A percentile compares a stretch with the other conserved stretches of the same genome.
Conservation (phyloP, 2,888 invertebrate species). For the Caenorhabditis becei region DNA sequence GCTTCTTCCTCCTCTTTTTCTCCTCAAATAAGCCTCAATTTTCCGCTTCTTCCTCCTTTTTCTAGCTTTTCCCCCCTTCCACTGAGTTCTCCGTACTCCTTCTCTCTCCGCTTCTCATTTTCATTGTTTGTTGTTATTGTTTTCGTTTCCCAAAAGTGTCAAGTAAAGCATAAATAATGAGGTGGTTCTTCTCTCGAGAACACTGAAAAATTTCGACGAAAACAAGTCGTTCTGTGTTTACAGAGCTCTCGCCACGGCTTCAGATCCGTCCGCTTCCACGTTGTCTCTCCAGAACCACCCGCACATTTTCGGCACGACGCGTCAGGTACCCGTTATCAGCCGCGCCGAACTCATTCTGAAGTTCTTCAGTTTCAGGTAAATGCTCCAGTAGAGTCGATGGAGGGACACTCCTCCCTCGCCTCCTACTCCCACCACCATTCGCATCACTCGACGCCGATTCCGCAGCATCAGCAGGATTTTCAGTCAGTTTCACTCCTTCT, state of each 20-base stretch:
- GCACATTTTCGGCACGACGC: not conserved
- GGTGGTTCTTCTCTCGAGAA: not conserved
- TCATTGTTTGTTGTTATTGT: conserved; percentile 9
- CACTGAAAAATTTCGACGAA: not conserved
- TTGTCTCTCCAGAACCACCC: conserved; percentile 4
- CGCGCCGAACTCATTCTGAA: not conserved
- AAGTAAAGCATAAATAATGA: conserved; percentile 13
- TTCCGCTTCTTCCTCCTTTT: conserved; percentile 42
- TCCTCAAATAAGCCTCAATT: conserved; percentile 56
- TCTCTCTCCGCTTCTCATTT: not conserved
- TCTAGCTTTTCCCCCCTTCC: conserved; percentile 10
- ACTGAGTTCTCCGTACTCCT: not conserved
- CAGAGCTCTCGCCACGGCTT: conserved; percentile 1
- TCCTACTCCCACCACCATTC: conserved; percentile 33
- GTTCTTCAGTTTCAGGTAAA: conserved; percentile 44
- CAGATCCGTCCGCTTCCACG: not conserved
- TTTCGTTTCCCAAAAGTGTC: not conserved
- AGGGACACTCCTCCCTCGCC: conserved; percentile 60
- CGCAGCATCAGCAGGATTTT: conserved; percentile 29
- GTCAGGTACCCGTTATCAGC: conserved; percentile 5
- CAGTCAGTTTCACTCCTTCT: conserved; percentile 29
- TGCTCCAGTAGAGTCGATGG: conserved; percentile 55
- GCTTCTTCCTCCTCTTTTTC: not conserved
- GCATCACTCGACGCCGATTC: conserved; percentile 7
- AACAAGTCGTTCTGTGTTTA: conserved; percentile 4